phyloP scores from a whole-genome alignment of 2,888 invertebrate species.

The Polyploca ridens region DNA sequence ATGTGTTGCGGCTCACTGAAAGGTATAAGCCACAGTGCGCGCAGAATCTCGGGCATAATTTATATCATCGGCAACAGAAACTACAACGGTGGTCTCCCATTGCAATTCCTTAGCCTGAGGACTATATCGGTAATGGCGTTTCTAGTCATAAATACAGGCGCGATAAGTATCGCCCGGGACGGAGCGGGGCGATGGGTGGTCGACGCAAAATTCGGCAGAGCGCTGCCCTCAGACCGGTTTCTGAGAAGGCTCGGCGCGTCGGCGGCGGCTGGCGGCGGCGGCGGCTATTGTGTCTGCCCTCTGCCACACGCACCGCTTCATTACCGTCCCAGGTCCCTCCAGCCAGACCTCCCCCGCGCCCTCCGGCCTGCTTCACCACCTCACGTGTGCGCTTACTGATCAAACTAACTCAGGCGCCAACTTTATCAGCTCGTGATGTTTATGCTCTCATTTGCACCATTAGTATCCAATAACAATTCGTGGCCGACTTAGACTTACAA shows the following conservation, averaged over 20 bases:
- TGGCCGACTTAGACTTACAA: constrained; percentile 18
- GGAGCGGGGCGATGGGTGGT: constrained; percentile 73
- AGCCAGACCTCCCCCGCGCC: constrained; percentile 34
- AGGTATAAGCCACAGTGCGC: constrained; percentile 15
- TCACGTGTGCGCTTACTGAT: constrained; percentile 30
- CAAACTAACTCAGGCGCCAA: constrained; percentile 51
- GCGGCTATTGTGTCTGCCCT: constrained; percentile 79
- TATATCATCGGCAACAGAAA: constrained; percentile 47
- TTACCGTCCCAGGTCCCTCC: constrained; percentile 52
- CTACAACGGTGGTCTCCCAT: constrained; percentile 63
- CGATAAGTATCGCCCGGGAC: constrained; percentile 74
- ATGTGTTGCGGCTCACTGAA: constrained; percentile 15
- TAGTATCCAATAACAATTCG: constrained; percentile 14
- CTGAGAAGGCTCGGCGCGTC: constrained; percentile 69
- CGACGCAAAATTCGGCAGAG: constrained; percentile 81
- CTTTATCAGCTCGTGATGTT: constrained; percentile 40
- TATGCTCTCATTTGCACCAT: constrained; percentile 33
- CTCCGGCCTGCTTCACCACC: constrained; percentile 25
- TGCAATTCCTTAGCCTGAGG: constrained; percentile 57
- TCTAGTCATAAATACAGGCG: constrained; percentile 79
- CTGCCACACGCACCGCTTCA: constrained; percentile 73
- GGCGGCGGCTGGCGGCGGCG: constrained; percentile 59
- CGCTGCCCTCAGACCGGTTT: constrained; percentile 77
- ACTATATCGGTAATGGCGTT: constrained; percentile 63
- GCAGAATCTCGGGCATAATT: constrained; percentile 41